Base-by-base conservation (phyloP, 1,140 invertebrate genomes). In the Drosophila busckii region DNA sequence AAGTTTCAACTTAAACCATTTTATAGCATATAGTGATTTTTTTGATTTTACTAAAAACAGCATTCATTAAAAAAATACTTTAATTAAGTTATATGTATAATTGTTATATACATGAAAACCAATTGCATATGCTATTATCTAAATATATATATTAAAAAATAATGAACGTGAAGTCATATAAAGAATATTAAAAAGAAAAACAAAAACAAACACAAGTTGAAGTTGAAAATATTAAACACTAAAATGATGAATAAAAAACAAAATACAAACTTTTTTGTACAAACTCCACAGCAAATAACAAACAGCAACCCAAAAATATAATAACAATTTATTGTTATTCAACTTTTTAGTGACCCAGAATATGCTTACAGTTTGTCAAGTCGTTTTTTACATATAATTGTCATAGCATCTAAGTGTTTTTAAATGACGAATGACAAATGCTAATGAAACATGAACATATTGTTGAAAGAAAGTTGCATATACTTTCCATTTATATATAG, bases 71-170 rank as follows among this genome's bases (percentile, higher is more conserved):
- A n/a, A n/a, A n/a, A n/a, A n/a, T n/a, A n/a, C n/a, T n/a, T n/a
- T n/a, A n/a, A n/a, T n/a, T n/a, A 32, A 58, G 34, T 38, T 53
- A 44, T 63, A 63, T 67, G 64, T 67, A 40, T 67, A 59, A 63
- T 63, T 60, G 61, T 63, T 67, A 67, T 49, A 60, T 54, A 54
- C 17, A 35, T n/a, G 12, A 54, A 29, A 46, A 9, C n/a, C 41
- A 61, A 6, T n/a, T n/a, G n/a, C n/a, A n/a, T 13, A 50, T 38
- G 29, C 17, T 32, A 62, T 48, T 56, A 40, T 40, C 19, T 45
- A 40, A 46, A 54, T 34, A 58, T 42, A 52, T 58, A 50, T 37
- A 52, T 34, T 41, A 41, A 35, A 20, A 25, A 31, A 28, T 35
- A 28, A 15, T 12, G 9, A 22, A 62, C 49, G 52, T 44, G 37